phyloP scores from a whole-genome alignment of 2,797 vertebrate genomes.

The Heteromormyrus szaboi region DNA sequence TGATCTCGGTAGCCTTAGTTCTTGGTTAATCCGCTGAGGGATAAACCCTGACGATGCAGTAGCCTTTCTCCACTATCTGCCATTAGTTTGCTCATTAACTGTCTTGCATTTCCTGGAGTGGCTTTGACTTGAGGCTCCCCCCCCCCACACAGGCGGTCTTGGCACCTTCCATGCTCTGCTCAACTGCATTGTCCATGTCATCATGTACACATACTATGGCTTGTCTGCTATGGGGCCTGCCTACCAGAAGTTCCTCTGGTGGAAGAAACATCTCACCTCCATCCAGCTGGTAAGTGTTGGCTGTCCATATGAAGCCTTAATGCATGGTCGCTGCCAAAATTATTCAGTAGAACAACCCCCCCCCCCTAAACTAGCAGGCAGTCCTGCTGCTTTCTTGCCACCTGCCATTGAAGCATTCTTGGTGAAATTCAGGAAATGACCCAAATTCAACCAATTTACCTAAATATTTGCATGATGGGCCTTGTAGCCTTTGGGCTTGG shows the following conservation, averaged over 20 bases:
- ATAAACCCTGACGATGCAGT: neutral
- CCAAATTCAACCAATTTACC: neutral
- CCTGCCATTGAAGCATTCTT: neutral
- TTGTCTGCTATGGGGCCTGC: slow-evolving; percentile 82
- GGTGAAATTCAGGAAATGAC: neutral
- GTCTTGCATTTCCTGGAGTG: neutral
- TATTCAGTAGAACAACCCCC: neutral
- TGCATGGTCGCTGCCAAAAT: neutral
- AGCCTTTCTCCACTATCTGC: neutral
- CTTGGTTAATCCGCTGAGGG: neutral
- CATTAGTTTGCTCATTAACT: neutral
- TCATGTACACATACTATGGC: slow-evolving; percentile 95
- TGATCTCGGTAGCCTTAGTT: neutral
- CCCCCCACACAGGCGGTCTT: slow-evolving; percentile 70
- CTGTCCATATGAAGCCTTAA: neutral
- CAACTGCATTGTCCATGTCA: slow-evolving; percentile 83
- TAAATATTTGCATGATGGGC: neutral
- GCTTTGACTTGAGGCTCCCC: neutral
- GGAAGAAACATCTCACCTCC: slow-evolving; percentile 93
- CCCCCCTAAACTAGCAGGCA: no score
- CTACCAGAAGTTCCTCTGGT: slow-evolving; percentile 90
- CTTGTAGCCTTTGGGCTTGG: neutral
- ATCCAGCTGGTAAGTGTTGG: slow-evolving; percentile 80
- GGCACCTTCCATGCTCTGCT: slow-evolving; percentile 91
- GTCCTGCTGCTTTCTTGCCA: neutral